These are phyloP conservation scores for Drosophila kurseongensis DNA, from an alignment of 1,140 invertebrate species.

Conservation along the genomic window DNA sequence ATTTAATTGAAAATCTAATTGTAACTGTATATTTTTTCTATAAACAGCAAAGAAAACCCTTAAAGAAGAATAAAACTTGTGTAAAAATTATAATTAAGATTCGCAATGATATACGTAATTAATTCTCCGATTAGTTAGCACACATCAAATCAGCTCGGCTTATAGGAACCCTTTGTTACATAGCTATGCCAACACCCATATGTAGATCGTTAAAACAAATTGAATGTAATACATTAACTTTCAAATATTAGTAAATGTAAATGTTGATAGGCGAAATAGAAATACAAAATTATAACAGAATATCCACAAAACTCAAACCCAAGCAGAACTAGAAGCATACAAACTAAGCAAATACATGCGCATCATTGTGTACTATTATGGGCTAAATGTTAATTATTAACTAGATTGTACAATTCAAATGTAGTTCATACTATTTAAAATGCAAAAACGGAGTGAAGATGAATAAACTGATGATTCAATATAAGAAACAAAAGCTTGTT, in stretches of 20 bases:
- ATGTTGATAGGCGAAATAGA: slow-evolving; percentile 73
- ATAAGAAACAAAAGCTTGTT: slow-evolving; percentile 44
- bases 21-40: slow-evolving; percentile 68
- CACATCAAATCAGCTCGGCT: slow-evolving; percentile 31
- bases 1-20: slow-evolving; percentile 67
- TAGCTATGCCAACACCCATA: slow-evolving; percentile 14
- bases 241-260: slow-evolving; percentile 72
- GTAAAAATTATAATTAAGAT: slow-evolving; percentile 55
- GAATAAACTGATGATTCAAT: slow-evolving; percentile 54
- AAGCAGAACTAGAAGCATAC: slow-evolving; percentile 21
- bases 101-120: slow-evolving; percentile 70
- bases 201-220: slow-evolving; percentile 42
- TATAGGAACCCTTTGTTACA: slow-evolving; percentile 49
- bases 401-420: slow-evolving; percentile 81
- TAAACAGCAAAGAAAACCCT: slow-evolving; percentile 52
- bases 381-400: slow-evolving; percentile 82
- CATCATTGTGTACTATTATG: slow-evolving; percentile 79
- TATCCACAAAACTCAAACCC: slow-evolving; percentile 24
- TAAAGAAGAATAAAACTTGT: slow-evolving; percentile 44
- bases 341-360: slow-evolving; percentile 46
- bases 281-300: slow-evolving; percentile 31
- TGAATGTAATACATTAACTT: slow-evolving; percentile 75
- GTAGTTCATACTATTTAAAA: slow-evolving; percentile 82
- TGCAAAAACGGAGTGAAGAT: slow-evolving; percentile 65
- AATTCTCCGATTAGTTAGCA: slow-evolving; percentile 57